Evolutionary conservation across 2,797 vertebrate species (phyloP).

Genomic region (Eremophila alpestris): DNA sequence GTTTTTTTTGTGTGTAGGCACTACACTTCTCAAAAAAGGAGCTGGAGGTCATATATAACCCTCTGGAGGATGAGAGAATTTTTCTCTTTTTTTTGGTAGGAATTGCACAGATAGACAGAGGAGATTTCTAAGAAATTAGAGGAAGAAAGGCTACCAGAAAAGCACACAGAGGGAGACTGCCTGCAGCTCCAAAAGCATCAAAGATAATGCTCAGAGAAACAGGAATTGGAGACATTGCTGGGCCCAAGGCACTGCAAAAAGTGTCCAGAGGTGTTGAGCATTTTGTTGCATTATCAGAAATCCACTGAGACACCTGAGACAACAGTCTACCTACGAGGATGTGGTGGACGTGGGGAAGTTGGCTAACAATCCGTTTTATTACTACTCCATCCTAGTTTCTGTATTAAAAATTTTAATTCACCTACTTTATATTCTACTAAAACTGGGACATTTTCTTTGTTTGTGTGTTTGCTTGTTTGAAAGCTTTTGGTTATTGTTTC

Average conservation of each 20-base stretch:
- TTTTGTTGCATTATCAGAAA: not conserved
- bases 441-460: not conserved
- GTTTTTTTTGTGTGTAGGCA: not conserved
- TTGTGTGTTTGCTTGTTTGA: not conserved
- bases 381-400: not conserved
- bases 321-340: not conserved
- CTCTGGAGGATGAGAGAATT: not conserved
- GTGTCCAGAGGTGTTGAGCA: not conserved
- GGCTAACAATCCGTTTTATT: not conserved
- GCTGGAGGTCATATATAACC: not conserved
- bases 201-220: not conserved
- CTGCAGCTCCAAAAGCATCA: not conserved
- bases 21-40: not conserved
- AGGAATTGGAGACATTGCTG: not conserved
- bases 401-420: not conserved
- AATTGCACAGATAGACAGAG: not conserved
- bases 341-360: fast-evolving
- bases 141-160: not conserved
- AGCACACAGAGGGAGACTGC: not conserved
- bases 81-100: not conserved
- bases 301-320: not conserved
- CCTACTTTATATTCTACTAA: not conserved
- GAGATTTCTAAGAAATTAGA: not conserved
- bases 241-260: not conserved
- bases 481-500: not conserved